Conservation (phyloP, 1,140 invertebrate species). For the Metaphire vulgaris region DNA sequence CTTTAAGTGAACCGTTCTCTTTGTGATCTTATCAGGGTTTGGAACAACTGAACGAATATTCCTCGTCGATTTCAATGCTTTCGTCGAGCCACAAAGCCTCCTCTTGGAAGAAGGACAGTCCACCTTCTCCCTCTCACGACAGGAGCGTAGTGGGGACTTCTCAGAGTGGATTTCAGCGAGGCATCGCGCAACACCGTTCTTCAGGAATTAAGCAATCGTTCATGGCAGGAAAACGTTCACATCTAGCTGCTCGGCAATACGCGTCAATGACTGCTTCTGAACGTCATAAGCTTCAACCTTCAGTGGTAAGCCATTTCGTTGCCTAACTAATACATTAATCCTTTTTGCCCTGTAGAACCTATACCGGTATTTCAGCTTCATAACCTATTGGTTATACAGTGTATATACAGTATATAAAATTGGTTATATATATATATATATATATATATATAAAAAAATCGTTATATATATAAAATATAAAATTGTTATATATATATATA, state of each 20-base stretch:
- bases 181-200: not conserved
- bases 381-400: too few relatives aligned
- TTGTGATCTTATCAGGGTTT: not conserved
- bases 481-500: too few relatives aligned
- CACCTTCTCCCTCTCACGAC: not conserved
- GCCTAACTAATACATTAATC: too few relatives aligned
- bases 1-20: too few relatives aligned
- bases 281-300: too few relatives aligned
- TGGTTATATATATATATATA: too few relatives aligned
- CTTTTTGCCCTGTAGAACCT: too few relatives aligned
- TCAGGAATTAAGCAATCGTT: not conserved
- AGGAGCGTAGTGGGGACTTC: not conserved
- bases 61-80: not conserved
- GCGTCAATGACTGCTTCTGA: not conserved
- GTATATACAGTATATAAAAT: too few relatives aligned
- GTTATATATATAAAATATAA: too few relatives aligned
- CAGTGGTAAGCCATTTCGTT: too few relatives aligned
- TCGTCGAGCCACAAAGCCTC: not conserved
- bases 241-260: not conserved
- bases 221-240: not conserved
- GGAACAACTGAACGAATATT: not conserved
- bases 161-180: not conserved
- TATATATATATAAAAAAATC: too few relatives aligned
- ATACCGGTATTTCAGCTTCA: too few relatives aligned
- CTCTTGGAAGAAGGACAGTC: not conserved